phyloP scores from a whole-genome alignment of 2,113 vertebrate species.

The Myiozetetes cayanensis region DNA sequence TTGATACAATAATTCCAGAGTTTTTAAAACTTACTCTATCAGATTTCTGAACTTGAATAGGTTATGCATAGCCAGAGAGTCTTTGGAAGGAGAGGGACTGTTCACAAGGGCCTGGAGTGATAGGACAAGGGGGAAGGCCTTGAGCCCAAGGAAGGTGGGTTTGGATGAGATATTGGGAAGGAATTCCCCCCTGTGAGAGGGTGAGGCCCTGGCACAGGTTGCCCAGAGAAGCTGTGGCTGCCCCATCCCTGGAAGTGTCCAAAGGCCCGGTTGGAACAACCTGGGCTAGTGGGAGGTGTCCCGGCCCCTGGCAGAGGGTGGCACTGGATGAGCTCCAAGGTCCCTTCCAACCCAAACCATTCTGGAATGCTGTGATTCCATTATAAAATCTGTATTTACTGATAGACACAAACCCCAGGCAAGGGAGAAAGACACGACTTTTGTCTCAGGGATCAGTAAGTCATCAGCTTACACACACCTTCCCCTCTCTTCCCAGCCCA shows the following conservation, averaged over 20 bases:
- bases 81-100: neutral
- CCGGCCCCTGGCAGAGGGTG: neutral
- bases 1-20: neutral
- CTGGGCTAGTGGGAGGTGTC: neutral
- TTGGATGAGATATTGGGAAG: neutral
- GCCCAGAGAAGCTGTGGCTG: neutral
- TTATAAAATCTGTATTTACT: neutral
- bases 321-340: accelerated
- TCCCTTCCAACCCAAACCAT: neutral
- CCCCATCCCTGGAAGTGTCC: neutral
- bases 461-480: neutral
- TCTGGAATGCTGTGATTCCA: neutral
- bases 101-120: neutral
- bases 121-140: neutral
- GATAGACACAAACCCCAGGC: neutral
- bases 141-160: neutral
- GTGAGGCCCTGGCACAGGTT: neutral
- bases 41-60: neutral
- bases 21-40: neutral
- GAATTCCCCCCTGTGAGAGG: neutral
- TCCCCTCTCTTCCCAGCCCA: neutral
- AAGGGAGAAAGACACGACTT: neutral
- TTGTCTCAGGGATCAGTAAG: neutral
- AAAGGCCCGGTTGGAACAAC: neutral
- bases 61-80: accelerated